Percentiles rank a stretch among this genome's conserved stretches.
These are phyloP conservation scores for Ooceraea biroi DNA, from an alignment of 1,140 invertebrate species.

Conservation along the genomic window DNA sequence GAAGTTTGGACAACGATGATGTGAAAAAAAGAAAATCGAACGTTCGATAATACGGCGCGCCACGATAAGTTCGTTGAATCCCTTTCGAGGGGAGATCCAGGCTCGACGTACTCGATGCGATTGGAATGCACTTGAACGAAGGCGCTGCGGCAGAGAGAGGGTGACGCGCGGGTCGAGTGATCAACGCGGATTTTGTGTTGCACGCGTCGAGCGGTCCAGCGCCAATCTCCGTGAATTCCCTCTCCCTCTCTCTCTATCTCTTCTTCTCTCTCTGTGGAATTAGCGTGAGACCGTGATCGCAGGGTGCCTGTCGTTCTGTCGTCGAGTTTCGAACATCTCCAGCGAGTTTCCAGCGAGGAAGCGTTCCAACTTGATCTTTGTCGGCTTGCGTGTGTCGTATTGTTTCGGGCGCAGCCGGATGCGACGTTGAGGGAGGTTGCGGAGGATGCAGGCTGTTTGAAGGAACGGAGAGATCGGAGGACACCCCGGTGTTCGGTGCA, in stretches of 20 bases:
- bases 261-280: background rate
- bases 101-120: background rate
- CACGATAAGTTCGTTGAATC: slow-evolving; percentile 54
- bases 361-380: background rate
- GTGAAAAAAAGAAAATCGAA: slow-evolving; percentile 45
- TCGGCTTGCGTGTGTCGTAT: background rate
- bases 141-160: background rate
- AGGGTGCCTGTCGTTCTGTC: background rate
- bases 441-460: slow-evolving; percentile 26
- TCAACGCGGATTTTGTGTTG: slow-evolving; percentile 25
- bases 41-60: slow-evolving; percentile 68
- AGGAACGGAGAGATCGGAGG: background rate
- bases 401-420: slow-evolving; percentile 5
- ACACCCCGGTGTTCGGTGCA: background rate
- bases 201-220: background rate
- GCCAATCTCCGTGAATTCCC: background rate
- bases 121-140: background rate
- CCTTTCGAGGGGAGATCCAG: slow-evolving; percentile 3
- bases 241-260: too few relatives aligned
- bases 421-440: background rate
- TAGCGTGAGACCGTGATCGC: background rate
- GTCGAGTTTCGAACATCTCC: background rate
- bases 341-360: background rate
- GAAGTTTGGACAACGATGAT: background rate
- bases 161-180: slow-evolving; percentile 2